Evolutionary conservation across 2,113 vertebrate species (phyloP).

Genomic region (Protobothrops flavoviridis): DNA sequence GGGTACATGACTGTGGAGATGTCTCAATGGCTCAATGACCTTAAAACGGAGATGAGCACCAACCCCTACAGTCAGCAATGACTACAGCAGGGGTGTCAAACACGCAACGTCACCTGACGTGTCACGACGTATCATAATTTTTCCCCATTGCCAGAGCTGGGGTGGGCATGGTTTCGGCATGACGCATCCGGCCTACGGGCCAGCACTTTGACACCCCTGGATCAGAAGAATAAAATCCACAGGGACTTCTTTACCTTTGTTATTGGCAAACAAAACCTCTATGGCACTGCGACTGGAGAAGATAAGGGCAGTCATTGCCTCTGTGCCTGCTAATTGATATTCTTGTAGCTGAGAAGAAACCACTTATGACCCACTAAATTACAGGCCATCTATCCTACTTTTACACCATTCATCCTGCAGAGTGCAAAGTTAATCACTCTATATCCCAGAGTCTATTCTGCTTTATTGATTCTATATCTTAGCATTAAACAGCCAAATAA

Average conservation of each 20-base stretch:
- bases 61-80: no score
- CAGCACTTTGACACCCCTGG: no score
- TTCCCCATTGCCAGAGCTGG: no score
- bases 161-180: no score
- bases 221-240: no score
- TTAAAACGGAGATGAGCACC: not conserved
- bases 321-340: not conserved
- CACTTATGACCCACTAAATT: not conserved
- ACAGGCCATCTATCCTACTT: not conserved
- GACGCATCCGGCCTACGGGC: no score
- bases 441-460: not conserved
- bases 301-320: not conserved
- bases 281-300: not conserved
- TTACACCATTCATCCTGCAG: not conserved
- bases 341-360: not conserved
- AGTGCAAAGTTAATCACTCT: not conserved
- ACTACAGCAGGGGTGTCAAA: no score
- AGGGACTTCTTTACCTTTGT: no score
- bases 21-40: not conserved
- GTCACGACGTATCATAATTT: no score
- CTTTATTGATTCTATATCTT: not conserved
- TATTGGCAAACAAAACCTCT: not conserved
- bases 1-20: not conserved
- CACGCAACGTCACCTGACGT: no score
- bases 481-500: not conserved